A percentile compares a stretch with the other conserved stretches of the same genome.
These are phyloP conservation scores for Lithobates pipiens DNA, from an alignment of 2,797 vertebrate species.

Conservation along the genomic window DNA sequence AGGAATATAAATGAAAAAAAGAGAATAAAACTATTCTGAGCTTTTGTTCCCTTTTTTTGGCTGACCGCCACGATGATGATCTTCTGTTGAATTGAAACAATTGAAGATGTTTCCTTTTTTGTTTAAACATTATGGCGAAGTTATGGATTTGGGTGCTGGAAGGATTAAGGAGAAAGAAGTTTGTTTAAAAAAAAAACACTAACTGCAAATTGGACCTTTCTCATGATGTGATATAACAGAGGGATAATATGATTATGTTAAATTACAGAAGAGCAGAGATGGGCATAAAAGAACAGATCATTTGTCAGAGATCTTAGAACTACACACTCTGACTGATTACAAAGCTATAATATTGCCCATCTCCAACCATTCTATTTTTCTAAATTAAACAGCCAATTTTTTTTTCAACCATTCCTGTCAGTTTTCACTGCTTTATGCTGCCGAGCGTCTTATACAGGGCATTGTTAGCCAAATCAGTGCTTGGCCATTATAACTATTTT, in stretches of 20 bases:
- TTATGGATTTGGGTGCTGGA: constrained; percentile 1
- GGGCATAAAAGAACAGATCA: neutral
- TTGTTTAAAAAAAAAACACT: neutral
- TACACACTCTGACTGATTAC: neutral
- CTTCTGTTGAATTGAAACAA: constrained; percentile 49
- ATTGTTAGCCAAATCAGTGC: neutral
- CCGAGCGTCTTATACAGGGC: neutral
- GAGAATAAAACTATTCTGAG: constrained; percentile 27
- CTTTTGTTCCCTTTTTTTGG: constrained; percentile 48
- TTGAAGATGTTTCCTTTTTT: constrained; percentile 35
- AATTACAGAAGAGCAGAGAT: neutral
- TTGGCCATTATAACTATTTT: neutral
- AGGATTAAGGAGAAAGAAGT: neutral
- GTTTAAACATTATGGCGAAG: neutral
- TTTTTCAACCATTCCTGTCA: neutral
- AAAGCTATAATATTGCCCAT: neutral
- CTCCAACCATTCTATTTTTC: neutral
- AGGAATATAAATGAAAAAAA: constrained; percentile 13
- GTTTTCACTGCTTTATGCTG: neutral
- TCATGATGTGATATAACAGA: neutral
- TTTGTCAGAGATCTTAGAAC: neutral
- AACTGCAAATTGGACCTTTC: neutral
- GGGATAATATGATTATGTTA: neutral
- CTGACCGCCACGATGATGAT: constrained; percentile 38
- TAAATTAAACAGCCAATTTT: neutral